Conservation (phyloP, 2,888 invertebrate genomes). For the Amphipoea lucens region DNA sequence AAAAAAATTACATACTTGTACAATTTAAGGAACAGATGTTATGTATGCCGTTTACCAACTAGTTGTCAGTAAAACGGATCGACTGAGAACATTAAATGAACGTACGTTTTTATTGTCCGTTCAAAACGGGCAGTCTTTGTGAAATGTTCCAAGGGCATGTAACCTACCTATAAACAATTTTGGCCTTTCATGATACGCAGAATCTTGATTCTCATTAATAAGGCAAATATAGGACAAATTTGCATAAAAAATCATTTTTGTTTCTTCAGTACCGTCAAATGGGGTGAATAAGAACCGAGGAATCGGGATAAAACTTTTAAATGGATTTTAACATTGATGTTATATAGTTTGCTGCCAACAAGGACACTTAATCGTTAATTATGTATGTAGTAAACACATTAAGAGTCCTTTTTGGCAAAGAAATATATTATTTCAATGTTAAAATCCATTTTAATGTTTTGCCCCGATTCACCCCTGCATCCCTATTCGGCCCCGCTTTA, state of each 20-base stretch:
- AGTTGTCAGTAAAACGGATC: slow-evolving; percentile 15
- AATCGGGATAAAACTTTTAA: too few species aligned
- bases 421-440: too few species aligned
- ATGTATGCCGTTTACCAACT: slow-evolving; percentile 17
- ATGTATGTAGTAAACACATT: too few species aligned
- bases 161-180: slow-evolving; percentile 21
- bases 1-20: neutral
- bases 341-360: too few species aligned
- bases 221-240: neutral
- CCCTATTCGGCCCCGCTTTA: too few species aligned
- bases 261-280: neutral
- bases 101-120: slow-evolving; percentile 35
- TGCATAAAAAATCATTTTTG: neutral
- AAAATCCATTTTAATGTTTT: too few species aligned
- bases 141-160: slow-evolving; percentile 35
- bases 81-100: slow-evolving; percentile 9
- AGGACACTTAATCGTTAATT: too few species aligned
- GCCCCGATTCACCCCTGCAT: too few species aligned
- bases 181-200: slow-evolving; percentile 5
- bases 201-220: slow-evolving; percentile 6
- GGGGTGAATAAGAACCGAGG: too few species aligned
- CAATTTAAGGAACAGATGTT: slow-evolving; percentile 18
- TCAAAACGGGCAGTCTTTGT: slow-evolving; percentile 24
- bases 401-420: too few species aligned
- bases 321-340: too few species aligned